phyloP scores from a whole-genome alignment of 2,113 vertebrate species.

The Leptobrachium leishanense region DNA sequence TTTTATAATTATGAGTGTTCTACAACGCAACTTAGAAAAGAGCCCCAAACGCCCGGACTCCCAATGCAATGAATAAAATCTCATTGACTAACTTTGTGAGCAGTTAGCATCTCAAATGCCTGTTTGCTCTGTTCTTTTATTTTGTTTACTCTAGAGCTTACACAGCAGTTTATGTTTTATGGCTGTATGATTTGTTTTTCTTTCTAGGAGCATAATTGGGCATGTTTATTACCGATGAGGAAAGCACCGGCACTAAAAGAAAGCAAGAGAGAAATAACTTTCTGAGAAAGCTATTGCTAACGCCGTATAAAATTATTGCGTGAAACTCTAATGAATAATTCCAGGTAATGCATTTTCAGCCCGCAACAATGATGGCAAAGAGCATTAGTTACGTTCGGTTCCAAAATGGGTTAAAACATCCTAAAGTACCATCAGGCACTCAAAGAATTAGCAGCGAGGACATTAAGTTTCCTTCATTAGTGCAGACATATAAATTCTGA shows the following conservation, averaged over 20 bases:
- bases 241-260: conserved; percentile 20
- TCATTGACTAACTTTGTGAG: conserved; percentile 11
- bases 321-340: conserved; percentile 26
- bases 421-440: too few relatives aligned
- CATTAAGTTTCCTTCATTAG: too few relatives aligned
- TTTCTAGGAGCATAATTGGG: conserved; percentile 40
- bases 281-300: conserved; percentile 33
- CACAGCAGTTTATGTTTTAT: conserved; percentile 38
- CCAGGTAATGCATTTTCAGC: conserved; percentile 1
- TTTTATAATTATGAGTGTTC: too few relatives aligned
- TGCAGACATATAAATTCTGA: too few relatives aligned
- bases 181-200: conserved; percentile 37
- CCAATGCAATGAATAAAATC: not conserved
- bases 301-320: conserved; percentile 35
- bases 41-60: not conserved
- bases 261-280: conserved; percentile 34
- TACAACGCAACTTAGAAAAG: too few relatives aligned
- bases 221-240: conserved; percentile 41
- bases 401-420: too few relatives aligned
- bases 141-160: conserved; percentile 23
- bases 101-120: conserved; percentile 27
- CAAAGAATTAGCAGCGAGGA: too few relatives aligned
- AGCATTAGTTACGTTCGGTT: too few relatives aligned
- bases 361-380: not conserved
- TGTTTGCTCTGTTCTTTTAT: conserved; percentile 29